These are phyloP conservation scores for Zaprionus lachaisei DNA, from an alignment of 1,140 invertebrate genomes.

Conservation along the genomic window DNA sequence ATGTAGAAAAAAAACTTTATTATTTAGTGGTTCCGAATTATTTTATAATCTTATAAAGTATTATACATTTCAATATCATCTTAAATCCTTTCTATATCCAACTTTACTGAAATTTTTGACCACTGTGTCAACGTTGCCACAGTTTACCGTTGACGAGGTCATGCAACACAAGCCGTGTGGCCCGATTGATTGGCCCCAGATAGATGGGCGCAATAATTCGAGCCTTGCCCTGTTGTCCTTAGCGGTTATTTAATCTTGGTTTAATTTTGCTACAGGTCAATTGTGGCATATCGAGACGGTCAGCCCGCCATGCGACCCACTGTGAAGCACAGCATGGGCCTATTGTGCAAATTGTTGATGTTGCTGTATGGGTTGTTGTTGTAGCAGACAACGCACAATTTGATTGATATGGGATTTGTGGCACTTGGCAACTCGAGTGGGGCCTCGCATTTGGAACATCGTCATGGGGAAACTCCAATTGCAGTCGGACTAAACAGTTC, in stretches of 20 bases:
- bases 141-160: constrained; percentile 20
- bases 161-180: constrained; percentile 10
- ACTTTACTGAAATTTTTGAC: neutral
- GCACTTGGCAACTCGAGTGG: constrained; percentile 54
- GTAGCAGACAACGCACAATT: constrained; percentile 48
- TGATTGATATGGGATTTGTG: constrained; percentile 80
- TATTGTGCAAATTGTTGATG: neutral
- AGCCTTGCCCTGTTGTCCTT: constrained; percentile 53
- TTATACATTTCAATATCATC: too few relatives aligned
- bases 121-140: constrained; percentile 25
- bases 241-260: constrained; percentile 68
- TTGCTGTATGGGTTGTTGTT: constrained; percentile 20
- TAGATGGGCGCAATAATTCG: constrained; percentile 61
- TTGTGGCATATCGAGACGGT: constrained; percentile 27
- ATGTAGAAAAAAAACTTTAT: too few relatives aligned
- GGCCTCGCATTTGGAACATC: neutral
- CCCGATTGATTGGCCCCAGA: constrained; percentile 42
- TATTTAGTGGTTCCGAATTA: neutral
- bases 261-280: constrained; percentile 57
- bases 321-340: neutral
- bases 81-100: neutral
- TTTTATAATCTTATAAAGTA: too few relatives aligned
- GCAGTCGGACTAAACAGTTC: constrained; percentile 12
- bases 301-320: neutral
- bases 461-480: constrained; percentile 1